Conservation (phyloP, 2,797 vertebrate species). For the Morelia viridis region DNA sequence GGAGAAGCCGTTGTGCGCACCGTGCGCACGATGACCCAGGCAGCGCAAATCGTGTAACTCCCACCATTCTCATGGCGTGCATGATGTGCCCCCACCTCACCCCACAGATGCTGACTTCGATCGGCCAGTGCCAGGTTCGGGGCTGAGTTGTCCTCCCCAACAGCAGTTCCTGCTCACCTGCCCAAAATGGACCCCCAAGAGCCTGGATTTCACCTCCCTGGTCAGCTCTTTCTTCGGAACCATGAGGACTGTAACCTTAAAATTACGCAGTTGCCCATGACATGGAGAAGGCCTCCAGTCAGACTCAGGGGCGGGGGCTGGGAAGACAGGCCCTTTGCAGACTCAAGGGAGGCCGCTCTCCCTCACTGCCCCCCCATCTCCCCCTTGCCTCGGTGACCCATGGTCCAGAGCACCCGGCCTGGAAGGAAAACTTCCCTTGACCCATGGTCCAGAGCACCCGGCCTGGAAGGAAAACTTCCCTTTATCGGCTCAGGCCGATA, state of each 20-base stretch:
- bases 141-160: not conserved
- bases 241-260: not conserved
- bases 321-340: not conserved
- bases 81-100: not conserved
- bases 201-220: not conserved
- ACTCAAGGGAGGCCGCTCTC: not conserved
- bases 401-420: not conserved
- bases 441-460: not conserved
- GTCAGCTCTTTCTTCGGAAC: not conserved
- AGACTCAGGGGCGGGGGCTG: not conserved
- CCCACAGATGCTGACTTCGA: not conserved
- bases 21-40: not conserved
- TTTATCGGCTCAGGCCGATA: not conserved
- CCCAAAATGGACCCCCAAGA: not conserved
- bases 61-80: no score
- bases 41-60: not conserved
- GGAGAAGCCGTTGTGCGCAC: not conserved
- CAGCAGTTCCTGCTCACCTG: not conserved
- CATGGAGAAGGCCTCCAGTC: not conserved
- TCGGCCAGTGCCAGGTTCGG: not conserved
- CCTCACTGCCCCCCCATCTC: not conserved
- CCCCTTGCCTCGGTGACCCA: not conserved
- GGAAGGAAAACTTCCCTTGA: not conserved
- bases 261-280: not conserved
- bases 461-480: not conserved